phyloP scores from a whole-genome alignment of 2,797 vertebrate genomes.

The Lacerta viridis region DNA sequence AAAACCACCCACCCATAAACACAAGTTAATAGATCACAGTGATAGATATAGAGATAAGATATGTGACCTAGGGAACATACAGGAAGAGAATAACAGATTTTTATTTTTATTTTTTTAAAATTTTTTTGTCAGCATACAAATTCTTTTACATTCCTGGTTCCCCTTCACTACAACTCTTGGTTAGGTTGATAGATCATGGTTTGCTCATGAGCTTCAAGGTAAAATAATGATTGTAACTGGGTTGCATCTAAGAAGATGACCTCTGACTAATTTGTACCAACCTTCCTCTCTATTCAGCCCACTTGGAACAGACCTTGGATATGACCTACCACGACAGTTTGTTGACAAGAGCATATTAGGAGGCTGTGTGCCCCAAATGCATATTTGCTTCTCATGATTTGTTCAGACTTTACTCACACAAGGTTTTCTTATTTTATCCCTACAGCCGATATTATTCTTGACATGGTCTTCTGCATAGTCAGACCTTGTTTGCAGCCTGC shows the following conservation, averaged over 20 bases:
- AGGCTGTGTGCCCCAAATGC: neutral
- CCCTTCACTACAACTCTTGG: neutral
- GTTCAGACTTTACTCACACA: neutral
- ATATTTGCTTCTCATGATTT: constrained; percentile 21
- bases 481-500: constrained; percentile 48
- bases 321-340: neutral
- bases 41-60: neutral
- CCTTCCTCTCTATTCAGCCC: neutral
- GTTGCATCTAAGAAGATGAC: neutral
- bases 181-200: neutral
- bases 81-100: neutral
- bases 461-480: constrained; percentile 34
- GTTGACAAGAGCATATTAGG: constrained; percentile 1
- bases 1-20: neutral
- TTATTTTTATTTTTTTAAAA: neutral
- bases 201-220: neutral
- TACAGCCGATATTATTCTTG: constrained; percentile 24
- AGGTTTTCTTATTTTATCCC: constrained; percentile 18
- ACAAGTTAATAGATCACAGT: neutral
- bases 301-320: neutral
- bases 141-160: neutral
- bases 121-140: neutral
- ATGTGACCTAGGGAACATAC: neutral
- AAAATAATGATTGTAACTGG: neutral
- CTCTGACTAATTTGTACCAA: neutral